These are phyloP conservation scores for Hyles euphorbiae DNA, from an alignment of 1,140 invertebrate genomes.

Conservation along the genomic window DNA sequence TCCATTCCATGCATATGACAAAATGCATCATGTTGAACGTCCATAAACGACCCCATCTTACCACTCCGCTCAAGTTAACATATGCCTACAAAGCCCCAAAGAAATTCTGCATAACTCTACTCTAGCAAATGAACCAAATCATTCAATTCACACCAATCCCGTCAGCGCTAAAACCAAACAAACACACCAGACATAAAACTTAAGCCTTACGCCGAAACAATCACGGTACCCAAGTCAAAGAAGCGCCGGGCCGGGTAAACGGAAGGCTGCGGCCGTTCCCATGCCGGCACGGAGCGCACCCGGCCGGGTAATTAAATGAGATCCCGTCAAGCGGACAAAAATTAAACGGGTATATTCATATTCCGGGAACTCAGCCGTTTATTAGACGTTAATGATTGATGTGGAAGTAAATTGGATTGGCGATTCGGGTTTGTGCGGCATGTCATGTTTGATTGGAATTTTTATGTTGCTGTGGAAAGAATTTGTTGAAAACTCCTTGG, in stretches of 20 bases:
- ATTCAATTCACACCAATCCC: no score
- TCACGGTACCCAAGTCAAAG: conserved; percentile 17
- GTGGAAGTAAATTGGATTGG: no score
- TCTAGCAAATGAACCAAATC: background rate
- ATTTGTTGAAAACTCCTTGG: no score
- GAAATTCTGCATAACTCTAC: background rate
- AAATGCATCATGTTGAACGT: no score
- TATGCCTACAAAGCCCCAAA: no score
- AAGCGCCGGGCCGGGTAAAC: conserved; percentile 9
- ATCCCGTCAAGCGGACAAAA: conserved; percentile 19
- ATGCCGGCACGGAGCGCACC: conserved; percentile 14
- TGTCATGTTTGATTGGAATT: no score
- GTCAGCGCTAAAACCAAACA: background rate
- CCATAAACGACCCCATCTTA: background rate
- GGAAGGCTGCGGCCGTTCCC: conserved; percentile 14
- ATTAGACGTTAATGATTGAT: no score
- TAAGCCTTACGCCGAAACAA: conserved; percentile 11
- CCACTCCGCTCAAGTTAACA: no score
- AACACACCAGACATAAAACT: background rate
- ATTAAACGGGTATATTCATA: conserved; percentile 24
- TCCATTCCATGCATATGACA: no score
- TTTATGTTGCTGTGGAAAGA: no score
- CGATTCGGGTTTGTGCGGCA: no score
- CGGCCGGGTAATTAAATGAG: conserved; percentile 21
- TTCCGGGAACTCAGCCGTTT: conserved; percentile 5